Base-by-base conservation (phyloP, 1,140 invertebrate species). In the Hypothenemus hampei region DNA sequence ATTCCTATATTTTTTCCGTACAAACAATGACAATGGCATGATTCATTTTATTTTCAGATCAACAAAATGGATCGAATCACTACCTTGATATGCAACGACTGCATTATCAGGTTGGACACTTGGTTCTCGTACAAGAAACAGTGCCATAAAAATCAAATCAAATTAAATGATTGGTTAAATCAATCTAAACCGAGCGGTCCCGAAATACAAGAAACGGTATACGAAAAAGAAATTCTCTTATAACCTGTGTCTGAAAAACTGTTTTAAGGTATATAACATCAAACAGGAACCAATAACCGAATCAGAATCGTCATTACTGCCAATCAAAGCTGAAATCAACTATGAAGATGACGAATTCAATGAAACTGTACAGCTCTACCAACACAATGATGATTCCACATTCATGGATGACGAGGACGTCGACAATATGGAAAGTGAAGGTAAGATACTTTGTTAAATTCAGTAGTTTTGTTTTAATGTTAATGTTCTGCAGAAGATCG, bases 61-160 rank as follows among this genome's bases (percentile, higher is more conserved):
- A 73, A 61, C 61, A 69, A 74, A 64, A 69, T 73, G 70, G 78
- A 80, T 68, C 73, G 74, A 56, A 63, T 78, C 65, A 76, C 78
- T 31, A 75, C 75, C 44, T 74, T 77, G 71, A 71, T 78, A 60
- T 80, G 78, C 69, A 73, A 72, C 55, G 74, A 75, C 66, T 80
- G 78, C 60, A 62, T 76, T 60, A 69, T 72, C 60, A 78, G 77
- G 72, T 72, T 79, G 49, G 75, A 76, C 61, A 75, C 74, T 63
- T 79, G 75, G 75, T 71, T 76, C 53, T 68, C 70, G 56, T 79
- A 75, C 68, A 78, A 78, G 63, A 65, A 66, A 65, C 66, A 75
- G 39, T 79, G 78, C 70, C 69, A 71, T 61, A 73, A 72, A 64
- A 74, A 76, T 65, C 78, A 79, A 72, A 71, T 69, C 62, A 79